phyloP scores from a whole-genome alignment of 2,113 vertebrate genomes.

The Leucopternis melanops region DNA sequence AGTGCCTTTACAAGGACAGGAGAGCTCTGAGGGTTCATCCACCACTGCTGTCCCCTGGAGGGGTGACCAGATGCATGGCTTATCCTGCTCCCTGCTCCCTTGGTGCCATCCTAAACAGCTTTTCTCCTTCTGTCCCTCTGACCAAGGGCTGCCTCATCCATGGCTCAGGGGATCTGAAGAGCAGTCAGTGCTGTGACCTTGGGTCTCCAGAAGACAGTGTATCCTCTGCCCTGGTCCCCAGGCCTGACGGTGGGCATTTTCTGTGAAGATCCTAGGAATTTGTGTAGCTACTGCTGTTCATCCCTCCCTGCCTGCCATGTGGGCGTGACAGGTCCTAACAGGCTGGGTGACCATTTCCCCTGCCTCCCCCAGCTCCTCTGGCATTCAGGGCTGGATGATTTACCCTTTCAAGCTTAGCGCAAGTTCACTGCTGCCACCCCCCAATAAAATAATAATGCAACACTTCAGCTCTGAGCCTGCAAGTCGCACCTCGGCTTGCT shows the following conservation, averaged over 20 bases:
- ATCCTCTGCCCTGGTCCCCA: background rate
- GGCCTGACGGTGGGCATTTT: background rate
- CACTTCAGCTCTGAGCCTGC: background rate
- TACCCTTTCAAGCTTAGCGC: too few species aligned
- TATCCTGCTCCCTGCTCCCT: background rate
- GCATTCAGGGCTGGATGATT: background rate
- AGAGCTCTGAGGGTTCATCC: background rate
- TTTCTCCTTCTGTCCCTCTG: background rate
- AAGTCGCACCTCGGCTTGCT: background rate
- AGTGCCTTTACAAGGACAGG: background rate
- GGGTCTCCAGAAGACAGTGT: background rate
- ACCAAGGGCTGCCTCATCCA: background rate
- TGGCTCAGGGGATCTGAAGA: background rate
- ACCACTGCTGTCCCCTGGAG: background rate
- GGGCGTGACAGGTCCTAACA: background rate
- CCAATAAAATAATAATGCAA: background rate
- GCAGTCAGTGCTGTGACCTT: background rate
- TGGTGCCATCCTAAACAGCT: background rate
- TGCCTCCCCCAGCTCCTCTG: background rate
- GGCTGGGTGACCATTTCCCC: background rate
- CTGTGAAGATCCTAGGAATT: background rate
- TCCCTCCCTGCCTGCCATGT: background rate
- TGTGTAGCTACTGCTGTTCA: background rate
- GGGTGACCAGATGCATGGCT: background rate
- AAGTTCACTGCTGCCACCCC: too few species aligned